phyloP scores from a whole-genome alignment of 2,797 vertebrate genomes.

The Falco concolor region DNA sequence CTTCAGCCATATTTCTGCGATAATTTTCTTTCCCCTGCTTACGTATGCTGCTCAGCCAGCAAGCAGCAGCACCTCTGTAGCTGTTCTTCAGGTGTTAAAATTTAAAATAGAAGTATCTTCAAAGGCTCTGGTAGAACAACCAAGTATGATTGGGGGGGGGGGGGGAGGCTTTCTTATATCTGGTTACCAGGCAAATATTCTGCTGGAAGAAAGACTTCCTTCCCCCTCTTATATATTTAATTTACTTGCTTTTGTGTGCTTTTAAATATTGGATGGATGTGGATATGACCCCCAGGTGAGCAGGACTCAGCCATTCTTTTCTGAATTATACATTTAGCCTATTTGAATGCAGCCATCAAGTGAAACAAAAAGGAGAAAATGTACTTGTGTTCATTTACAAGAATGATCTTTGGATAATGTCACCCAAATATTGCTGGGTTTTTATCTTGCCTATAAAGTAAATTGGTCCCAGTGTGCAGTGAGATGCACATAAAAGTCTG shows the following conservation, averaged over 20 bases:
- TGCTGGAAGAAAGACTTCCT: neutral
- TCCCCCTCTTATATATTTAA: neutral
- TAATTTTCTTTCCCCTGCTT: neutral
- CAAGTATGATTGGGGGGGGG: neutral
- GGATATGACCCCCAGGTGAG: slow-evolving; percentile 31
- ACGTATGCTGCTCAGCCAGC: neutral
- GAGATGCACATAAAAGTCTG: slow-evolving; percentile 30
- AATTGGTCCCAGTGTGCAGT: slow-evolving; percentile 47
- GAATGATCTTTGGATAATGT: slow-evolving; percentile 32
- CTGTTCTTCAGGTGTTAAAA: neutral
- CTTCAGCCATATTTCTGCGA: neutral
- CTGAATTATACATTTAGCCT: slow-evolving; percentile 26
- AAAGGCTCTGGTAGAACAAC: neutral
- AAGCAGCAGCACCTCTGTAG: neutral
- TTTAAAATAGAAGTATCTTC: slow-evolving; percentile 36
- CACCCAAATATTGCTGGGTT: slow-evolving; percentile 30
- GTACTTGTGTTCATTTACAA: slow-evolving; percentile 26
- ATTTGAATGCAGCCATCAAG: slow-evolving; percentile 1
- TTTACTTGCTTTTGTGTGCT: slow-evolving; percentile 34
- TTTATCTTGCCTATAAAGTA: slow-evolving; percentile 43
- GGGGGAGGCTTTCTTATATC: neutral
- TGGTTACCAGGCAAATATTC: slow-evolving; percentile 37
- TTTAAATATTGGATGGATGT: slow-evolving; percentile 38
- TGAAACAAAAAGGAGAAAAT: slow-evolving; percentile 22
- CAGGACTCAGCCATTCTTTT: neutral